Percentiles rank a stretch among this genome's conserved stretches.
These are phyloP conservation scores for Brachionus plicatilis DNA, from an alignment of 1,140 invertebrate species.

Conservation along the genomic window DNA sequence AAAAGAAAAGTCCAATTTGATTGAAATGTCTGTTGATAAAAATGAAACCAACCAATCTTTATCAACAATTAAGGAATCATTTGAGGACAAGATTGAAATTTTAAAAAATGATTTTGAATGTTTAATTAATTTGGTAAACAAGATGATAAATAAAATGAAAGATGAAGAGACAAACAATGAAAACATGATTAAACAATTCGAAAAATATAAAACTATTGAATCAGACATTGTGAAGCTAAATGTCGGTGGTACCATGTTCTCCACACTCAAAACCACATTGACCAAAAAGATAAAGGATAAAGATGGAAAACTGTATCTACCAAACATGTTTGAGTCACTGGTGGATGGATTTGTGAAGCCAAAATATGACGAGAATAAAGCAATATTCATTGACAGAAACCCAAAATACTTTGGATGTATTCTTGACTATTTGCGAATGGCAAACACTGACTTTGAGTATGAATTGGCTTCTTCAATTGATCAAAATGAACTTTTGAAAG, in stretches of 20 bases:
- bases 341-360: background rate
- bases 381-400: slow-evolving; percentile 21
- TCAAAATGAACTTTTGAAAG: background rate
- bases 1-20: too few species aligned
- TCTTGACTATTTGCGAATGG: slow-evolving; percentile 11
- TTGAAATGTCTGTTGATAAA: too few species aligned
- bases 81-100: background rate
- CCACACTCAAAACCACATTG: background rate
- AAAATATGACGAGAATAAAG: background rate
- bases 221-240: background rate
- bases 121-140: background rate
- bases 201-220: background rate
- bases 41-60: background rate
- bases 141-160: background rate
- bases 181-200: background rate
- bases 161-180: background rate
- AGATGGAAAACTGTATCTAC: background rate
- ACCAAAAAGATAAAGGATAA: background rate
- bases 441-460: background rate
- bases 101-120: background rate
- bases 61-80: background rate
- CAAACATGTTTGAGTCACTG: background rate
- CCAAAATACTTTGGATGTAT: background rate
- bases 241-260: background rate
- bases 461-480: background rate